Base-by-base conservation (phyloP, 64 coral and sea anemone species). In the Trachythela sp. region DNA sequence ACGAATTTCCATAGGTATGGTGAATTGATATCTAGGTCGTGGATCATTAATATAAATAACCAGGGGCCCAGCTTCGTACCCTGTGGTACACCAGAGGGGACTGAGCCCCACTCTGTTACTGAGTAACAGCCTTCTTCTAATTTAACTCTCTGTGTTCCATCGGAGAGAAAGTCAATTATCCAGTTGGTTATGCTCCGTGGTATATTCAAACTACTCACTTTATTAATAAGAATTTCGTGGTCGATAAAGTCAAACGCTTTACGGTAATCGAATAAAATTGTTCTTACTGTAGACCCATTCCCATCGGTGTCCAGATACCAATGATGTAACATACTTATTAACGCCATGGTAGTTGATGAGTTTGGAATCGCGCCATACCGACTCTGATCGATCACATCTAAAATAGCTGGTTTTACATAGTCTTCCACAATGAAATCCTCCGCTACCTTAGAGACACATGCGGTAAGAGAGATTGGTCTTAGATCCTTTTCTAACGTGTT, bases 391-490 rank as follows among this genome's bases (percentile, higher is more conserved):
- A 87, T 50, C 48, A 87, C 35, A 15, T 87, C 29, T 48, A 87
- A 56, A 54, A 89, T 33, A 24, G 41, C 87, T 48, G 59, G 36
- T 0, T 43, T 77, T 54, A 80, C 30, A 40, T 89, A 76, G 8
- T 45, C 36, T 39, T 30, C 4, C 48, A 84, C 52, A 51, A 83
- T 15, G 32, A 84, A 84, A 22, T 90, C 77, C 37, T 90, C 88
- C 32, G 88, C 88, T 36, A 90, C 36, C 49, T 90, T 84, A 29
- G 76, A 84, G 13, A 90, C 15, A 60, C 48, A 84, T 13, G 48
- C 27, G n/a, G 88, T 90, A 9, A 84, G 33, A 10, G 48, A 90
- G 4, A 90, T 90, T 36, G 88, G 77, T 50, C 88, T 49, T 37
- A 90, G 40, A 83, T 89, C 43, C 13, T 77, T 89, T 48, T 83